These are phyloP conservation scores for Limnephilus rhombicus DNA, from an alignment of 2,888 invertebrate genomes.

Conservation along the genomic window DNA sequence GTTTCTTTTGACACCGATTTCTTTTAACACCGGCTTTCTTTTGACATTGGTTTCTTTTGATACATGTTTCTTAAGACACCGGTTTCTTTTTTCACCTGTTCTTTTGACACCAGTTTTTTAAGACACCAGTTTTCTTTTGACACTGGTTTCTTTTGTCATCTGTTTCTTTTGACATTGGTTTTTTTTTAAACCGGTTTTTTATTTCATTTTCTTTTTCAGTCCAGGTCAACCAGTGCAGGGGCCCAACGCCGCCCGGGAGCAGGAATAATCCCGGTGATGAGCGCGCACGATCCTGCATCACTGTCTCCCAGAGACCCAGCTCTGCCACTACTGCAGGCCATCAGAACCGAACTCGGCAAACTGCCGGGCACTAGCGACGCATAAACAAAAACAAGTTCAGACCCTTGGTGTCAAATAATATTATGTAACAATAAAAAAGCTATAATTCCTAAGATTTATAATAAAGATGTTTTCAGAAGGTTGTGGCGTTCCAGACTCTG, in stretches of 20 bases:
- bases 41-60: no score
- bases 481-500: not conserved
- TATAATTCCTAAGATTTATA: not conserved
- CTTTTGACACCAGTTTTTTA: no score
- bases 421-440: not conserved
- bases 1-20: no score
- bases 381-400: slow-evolving; percentile 11
- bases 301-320: slow-evolving; percentile 80
- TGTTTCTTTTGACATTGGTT: no score
- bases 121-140: no score
- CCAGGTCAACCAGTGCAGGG: slow-evolving; percentile 59
- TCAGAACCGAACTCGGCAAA: slow-evolving; percentile 81
- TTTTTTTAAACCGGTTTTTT: not conserved
- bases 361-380: slow-evolving; percentile 65
- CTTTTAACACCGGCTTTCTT: no score
- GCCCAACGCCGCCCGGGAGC: slow-evolving; percentile 3
- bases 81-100: no score
- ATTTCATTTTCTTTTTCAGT: slow-evolving; percentile 21
- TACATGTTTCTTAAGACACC: no score
- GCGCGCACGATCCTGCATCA: slow-evolving; percentile 29
- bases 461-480: not conserved
- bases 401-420: not conserved
- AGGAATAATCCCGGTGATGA: slow-evolving; percentile 36
- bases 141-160: no score
- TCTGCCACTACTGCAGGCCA: slow-evolving; percentile 89